phyloP scores from a whole-genome alignment of 2,888 invertebrate species.

The Mantis religiosa region DNA sequence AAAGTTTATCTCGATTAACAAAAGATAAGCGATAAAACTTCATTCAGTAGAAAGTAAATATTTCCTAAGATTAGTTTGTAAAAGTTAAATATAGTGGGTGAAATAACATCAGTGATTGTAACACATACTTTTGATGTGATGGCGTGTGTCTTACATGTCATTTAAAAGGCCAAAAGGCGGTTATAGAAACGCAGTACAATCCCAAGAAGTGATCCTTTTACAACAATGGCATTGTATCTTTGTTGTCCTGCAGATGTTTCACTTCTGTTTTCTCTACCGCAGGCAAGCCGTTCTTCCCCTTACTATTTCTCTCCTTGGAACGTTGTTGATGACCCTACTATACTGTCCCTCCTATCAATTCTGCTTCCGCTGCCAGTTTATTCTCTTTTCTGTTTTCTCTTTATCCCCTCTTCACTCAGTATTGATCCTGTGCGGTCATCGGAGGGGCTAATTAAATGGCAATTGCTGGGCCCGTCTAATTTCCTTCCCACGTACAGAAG shows the following conservation, averaged over 20 bases:
- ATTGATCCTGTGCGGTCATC: slow-evolving; percentile 30
- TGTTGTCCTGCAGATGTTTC: neutral
- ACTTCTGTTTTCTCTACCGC: neutral
- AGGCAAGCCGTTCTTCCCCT: neutral
- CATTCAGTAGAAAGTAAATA: too few species aligned
- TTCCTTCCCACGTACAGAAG: slow-evolving; percentile 16
- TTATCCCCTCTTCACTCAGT: slow-evolving; percentile 15
- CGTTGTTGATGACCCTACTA: neutral
- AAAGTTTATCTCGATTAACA: too few species aligned
- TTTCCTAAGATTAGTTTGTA: too few species aligned
- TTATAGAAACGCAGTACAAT: too few species aligned
- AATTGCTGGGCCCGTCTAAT: slow-evolving; percentile 28
- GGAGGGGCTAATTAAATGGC: slow-evolving; percentile 31
- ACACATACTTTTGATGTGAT: too few species aligned
- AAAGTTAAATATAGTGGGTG: too few species aligned
- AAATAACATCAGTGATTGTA: too few species aligned
- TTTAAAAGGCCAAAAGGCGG: too few species aligned
- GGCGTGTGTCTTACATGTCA: too few species aligned
- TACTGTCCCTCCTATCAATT: neutral
- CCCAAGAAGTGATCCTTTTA: too few species aligned
- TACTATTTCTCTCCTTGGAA: neutral
- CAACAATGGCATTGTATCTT: neutral
- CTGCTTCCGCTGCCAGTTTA: neutral
- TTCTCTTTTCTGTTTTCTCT: slow-evolving; percentile 15
- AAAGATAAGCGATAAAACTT: too few species aligned